These are phyloP conservation scores for Gorsachius goisagi DNA, from an alignment of 2,113 vertebrate genomes.

Conservation along the genomic window DNA sequence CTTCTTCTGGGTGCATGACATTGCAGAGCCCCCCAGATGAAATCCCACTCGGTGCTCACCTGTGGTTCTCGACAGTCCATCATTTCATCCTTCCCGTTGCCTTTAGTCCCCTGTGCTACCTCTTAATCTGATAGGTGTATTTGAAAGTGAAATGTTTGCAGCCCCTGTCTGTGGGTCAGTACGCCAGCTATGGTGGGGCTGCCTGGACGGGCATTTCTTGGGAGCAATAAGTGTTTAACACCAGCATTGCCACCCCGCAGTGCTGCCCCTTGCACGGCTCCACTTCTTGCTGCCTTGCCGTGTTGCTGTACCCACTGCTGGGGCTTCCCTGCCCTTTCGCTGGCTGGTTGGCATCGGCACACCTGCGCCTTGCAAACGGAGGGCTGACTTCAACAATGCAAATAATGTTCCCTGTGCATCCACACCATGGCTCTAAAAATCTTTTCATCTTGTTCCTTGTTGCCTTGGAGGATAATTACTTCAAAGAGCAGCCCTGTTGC, in stretches of 20 bases:
- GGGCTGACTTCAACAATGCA: conserved; percentile 44
- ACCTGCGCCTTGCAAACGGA: not conserved
- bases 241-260: accelerated
- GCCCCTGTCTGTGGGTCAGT: not conserved
- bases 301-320: not conserved
- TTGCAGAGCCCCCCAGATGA: not conserved
- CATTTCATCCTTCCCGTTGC: not conserved
- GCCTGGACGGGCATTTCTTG: accelerated
- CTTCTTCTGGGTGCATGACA: not conserved
- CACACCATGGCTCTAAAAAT: conserved; percentile 51
- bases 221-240: not conserved
- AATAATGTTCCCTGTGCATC: conserved; percentile 27
- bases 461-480: conserved; percentile 72
- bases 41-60: accelerated
- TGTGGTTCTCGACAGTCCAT: not conserved
- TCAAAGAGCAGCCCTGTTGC: conserved; percentile 66
- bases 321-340: not conserved
- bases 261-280: not conserved
- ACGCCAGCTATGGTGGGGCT: accelerated
- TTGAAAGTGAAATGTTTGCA: not conserved
- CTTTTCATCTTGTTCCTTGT: conserved; percentile 63
- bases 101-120: not conserved
- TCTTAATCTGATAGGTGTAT: accelerated
- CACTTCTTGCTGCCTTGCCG: not conserved
- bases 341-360: not conserved